A percentile compares a stretch with the other conserved stretches of the same genome.
Conservation (phyloP, 2,113 vertebrate genomes). For the Aegotheles bennettii region DNA sequence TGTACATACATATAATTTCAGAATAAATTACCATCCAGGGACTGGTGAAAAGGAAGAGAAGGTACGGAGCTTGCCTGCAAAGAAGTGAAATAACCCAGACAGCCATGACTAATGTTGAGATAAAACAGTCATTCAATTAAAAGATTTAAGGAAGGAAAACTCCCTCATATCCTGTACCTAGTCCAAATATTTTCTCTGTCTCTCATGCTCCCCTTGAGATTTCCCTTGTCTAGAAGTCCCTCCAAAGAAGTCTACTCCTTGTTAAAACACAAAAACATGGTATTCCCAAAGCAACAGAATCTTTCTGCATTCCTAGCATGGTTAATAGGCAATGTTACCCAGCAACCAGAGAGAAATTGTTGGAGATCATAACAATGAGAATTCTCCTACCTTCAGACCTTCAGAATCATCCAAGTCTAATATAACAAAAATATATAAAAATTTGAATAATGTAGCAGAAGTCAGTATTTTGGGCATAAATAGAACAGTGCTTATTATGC, state of each 20-base stretch:
- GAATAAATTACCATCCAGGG: constrained; percentile 22
- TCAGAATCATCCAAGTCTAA: neutral
- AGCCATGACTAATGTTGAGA: constrained; percentile 31
- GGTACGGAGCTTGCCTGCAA: neutral
- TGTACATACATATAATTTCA: neutral
- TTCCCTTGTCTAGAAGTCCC: neutral
- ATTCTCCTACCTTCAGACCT: neutral
- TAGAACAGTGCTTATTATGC: neutral
- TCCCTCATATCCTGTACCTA: constrained; percentile 8
- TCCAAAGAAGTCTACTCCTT: neutral
- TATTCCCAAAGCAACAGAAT: neutral
- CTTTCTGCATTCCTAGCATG: neutral
- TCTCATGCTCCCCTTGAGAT: constrained; percentile 8
- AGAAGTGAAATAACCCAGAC: neutral
- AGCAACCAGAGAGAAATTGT: neutral
- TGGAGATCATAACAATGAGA: neutral
- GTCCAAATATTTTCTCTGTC: neutral
- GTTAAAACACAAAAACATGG: neutral
- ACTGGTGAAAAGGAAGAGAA: constrained; percentile 6
- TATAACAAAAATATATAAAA: neutral
- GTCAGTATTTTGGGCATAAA: neutral
- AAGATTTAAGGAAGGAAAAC: constrained; percentile 37
- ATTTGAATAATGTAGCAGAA: neutral
- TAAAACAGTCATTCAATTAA: constrained; percentile 36
- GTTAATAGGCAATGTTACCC: neutral